These are phyloP conservation scores for Brachylomia viminalis DNA, from an alignment of 2,888 invertebrate genomes.

Conservation along the genomic window DNA sequence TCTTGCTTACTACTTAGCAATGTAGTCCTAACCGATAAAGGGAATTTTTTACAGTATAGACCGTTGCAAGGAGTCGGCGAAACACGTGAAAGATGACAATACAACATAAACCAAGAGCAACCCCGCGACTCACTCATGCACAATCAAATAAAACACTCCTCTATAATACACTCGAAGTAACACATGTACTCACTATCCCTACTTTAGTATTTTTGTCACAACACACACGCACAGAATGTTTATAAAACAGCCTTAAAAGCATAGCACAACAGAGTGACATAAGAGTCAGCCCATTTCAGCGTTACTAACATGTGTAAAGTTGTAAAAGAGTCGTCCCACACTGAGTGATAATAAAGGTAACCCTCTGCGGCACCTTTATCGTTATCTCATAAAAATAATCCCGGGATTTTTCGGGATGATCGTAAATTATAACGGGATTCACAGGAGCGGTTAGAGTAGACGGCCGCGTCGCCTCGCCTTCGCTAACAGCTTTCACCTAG, in stretches of 20 bases:
- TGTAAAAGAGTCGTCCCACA: slow-evolving; percentile 85
- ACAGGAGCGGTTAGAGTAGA: slow-evolving; percentile 77
- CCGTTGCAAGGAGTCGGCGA: not conserved
- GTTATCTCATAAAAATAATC: slow-evolving; percentile 91
- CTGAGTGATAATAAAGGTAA: slow-evolving; percentile 90
- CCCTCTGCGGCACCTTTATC: slow-evolving; percentile 89
- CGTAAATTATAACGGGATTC: slow-evolving; percentile 89
- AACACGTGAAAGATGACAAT: slow-evolving; percentile 2
- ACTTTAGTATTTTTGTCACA: slow-evolving; percentile 26
- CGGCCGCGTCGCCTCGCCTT: slow-evolving; percentile 66
- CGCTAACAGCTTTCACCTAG: slow-evolving; percentile 70
- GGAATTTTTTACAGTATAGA: not conserved
- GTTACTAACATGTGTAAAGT: slow-evolving; percentile 85
- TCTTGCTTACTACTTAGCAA: not conserved
- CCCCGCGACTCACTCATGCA: not conserved
- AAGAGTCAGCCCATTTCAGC: slow-evolving; percentile 72
- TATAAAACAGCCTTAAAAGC: slow-evolving; percentile 64
- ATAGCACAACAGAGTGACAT: slow-evolving; percentile 69
- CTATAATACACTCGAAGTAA: slow-evolving; percentile 4
- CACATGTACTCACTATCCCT: slow-evolving; percentile 5
- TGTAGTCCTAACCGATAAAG: not conserved
- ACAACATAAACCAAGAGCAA: slow-evolving; percentile 1
- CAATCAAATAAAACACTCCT: slow-evolving; percentile 38
- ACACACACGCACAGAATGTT: slow-evolving; percentile 38
- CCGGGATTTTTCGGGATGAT: slow-evolving; percentile 89